Evolutionary conservation across 2,113 vertebrate genomes (phyloP).

Genomic region (Naja naja): DNA sequence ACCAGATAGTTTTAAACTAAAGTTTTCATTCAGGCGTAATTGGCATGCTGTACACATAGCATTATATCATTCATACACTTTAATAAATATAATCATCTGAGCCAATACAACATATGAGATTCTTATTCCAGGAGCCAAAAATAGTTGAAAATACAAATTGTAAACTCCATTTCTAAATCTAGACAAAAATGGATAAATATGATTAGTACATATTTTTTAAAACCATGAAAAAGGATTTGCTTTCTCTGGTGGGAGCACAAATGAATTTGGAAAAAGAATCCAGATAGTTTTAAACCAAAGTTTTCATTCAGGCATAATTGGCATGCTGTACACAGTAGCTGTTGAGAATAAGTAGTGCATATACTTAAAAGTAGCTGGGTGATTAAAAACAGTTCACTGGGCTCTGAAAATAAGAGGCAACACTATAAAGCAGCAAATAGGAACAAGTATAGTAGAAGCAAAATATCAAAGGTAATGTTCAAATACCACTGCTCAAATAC

Average conservation of each 20-base stretch:
- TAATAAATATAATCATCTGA: not conserved
- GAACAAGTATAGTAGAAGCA: not conserved
- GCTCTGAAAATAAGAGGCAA: not conserved
- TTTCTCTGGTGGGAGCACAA: not conserved
- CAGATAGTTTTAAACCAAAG: not conserved
- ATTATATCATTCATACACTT: not conserved
- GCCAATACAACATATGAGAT: not conserved
- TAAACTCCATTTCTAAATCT: not conserved
- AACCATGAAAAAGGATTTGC: not conserved
- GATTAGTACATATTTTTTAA: not conserved
- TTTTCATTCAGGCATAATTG: conserved; percentile 1
- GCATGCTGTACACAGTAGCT: not conserved
- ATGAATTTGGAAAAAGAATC: not conserved
- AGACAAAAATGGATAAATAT: not conserved
- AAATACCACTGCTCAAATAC: no score
- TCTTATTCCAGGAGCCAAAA: not conserved
- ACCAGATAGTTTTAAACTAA: not conserved
- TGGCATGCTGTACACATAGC: not conserved
- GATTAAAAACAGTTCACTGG: not conserved
- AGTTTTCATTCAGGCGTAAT: not conserved
- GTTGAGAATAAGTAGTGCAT: not conserved
- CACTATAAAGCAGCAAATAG: not conserved
- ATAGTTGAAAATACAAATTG: not conserved
- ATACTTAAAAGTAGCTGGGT: not conserved
- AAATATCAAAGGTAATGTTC: not conserved